Base-by-base conservation (phyloP, 1,140 invertebrate genomes). In the Zaprionus kolodkinae region DNA sequence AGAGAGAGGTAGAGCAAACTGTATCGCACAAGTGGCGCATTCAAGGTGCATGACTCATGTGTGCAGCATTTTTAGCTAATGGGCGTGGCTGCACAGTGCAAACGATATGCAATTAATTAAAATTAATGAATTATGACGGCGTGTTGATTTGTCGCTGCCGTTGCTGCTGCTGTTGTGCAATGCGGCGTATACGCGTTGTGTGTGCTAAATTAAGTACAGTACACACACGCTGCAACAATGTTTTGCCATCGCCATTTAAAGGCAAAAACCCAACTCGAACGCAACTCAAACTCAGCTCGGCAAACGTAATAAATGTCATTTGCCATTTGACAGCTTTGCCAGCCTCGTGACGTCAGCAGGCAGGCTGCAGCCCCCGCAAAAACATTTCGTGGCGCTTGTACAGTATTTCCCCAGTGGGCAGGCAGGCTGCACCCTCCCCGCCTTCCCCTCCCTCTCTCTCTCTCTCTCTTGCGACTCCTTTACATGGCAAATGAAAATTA, bases 91-190 rank as follows among this genome's bases (percentile, higher is more conserved):
- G 50, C 13, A 2, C 15, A 17, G 15, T 17, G 17, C 17, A 48
- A 71, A 72, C 68, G 68, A 72, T 65, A 50, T 66, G 70, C 55
- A 77, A 84, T 87, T 87, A 87, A 87, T 87, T 84, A 87, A 84
- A 88, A 80, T 88, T 88, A 88, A 87, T 88, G 84, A 88, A 87
- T 88, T 80, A 70, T 87, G 80, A 67, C 80, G 69, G 35, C 63
- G 84, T 61, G 84, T 80, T 87, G 84, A 87, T 88, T 84, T 87
- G 65, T 77, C 59, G 59, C n/a, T n/a, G n/a, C n/a, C n/a, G n/a
- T n/a, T n/a, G n/a, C n/a, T n/a, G n/a, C 54, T 63, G 21, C 50
- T 38, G 36, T 13, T 21, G 48, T 66, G 43, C 66, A 74, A 78
- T 62, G 62, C 30, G 40, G 59, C 72, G 76, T 78, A 78, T 79